Conservation (phyloP, 2,888 invertebrate species). For the Entomobrya proxima region DNA sequence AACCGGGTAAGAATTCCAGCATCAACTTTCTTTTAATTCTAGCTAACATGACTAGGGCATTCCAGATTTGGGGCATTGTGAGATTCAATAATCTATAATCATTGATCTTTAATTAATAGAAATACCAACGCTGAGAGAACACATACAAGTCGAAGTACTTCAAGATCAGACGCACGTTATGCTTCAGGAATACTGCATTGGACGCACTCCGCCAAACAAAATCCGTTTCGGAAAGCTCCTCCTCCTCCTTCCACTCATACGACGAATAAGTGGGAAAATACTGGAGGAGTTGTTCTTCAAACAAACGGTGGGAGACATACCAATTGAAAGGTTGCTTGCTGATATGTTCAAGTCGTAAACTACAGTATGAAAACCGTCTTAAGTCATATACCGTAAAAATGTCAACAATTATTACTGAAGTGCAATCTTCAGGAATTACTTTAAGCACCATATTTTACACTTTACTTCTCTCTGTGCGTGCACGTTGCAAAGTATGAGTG, state of each 20-base stretch:
- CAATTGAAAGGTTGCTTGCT: constrained; percentile 84
- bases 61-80: not conserved
- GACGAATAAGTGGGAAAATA: constrained; percentile 79
- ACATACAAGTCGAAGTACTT: constrained; percentile 80
- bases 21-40: too few species aligned
- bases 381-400: too few species aligned
- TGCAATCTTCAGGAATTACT: too few species aligned
- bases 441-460: too few species aligned
- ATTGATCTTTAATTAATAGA: constrained; percentile 78
- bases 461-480: too few species aligned
- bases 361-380: not conserved
- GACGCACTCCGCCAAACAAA: constrained; percentile 76
- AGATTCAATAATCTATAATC: not conserved
- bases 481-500: too few species aligned
- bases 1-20: constrained; percentile 84
- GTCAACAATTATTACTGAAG: too few species aligned
- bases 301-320: constrained; percentile 85
- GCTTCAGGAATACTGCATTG: constrained; percentile 79
- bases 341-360: constrained; percentile 81
- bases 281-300: constrained; percentile 87
- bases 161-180: constrained; percentile 90
- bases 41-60: too few species aligned
- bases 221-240: constrained; percentile 86
- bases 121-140: constrained; percentile 82
- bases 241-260: constrained; percentile 84